Evolutionary conservation across 2,888 invertebrate genomes (phyloP), one percentile per base, ranked within the genome.

Genomic region (Trilocha varians): DNA sequence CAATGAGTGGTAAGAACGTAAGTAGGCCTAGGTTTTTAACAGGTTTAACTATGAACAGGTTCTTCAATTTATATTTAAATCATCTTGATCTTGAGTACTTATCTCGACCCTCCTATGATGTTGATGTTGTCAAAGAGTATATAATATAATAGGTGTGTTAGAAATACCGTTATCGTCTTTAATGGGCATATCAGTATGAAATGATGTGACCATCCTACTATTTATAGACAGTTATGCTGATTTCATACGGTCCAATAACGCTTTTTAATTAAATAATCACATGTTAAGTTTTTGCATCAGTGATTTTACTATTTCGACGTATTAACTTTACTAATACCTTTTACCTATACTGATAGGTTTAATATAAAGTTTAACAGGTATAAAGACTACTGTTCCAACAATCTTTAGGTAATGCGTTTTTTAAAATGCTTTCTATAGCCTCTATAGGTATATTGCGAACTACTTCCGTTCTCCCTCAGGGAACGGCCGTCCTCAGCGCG

Each of bases 31-130:
- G n/a, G n/a, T n/a, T n/a, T n/a, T n/a, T n/a, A n/a, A n/a, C n/a
- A n/a, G n/a, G n/a, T n/a, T n/a, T n/a, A n/a, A n/a, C n/a, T n/a
- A 41, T 45, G 36, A 61, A 58, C 58, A 39, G 46, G 58, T 58
- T 59, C 42, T 33, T 45, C 39, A 18, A 48, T 50, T 49, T 46
- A 41, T 49, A 53, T 54, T 55, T 45, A 48, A 52, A 50, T 55
- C 34, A 32, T 40, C 44, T 44, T 49, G 47, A 43, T 41, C 44
- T 43, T 37, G 36, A 36, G 37, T 37, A 39, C 40, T 39, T 18
- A 38, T 9, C 6, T 25, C 25, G 25, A 3, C 25, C 25, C 25
- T 9, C 8, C 25, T 11, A 6, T n/a, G n/a, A n/a, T 5, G 25
- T 25, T 25, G 5, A 2, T 25, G 25, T 25, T 6, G 3, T 25